Conservation (phyloP, 2,113 vertebrate species). For the Xenopus borealis region DNA sequence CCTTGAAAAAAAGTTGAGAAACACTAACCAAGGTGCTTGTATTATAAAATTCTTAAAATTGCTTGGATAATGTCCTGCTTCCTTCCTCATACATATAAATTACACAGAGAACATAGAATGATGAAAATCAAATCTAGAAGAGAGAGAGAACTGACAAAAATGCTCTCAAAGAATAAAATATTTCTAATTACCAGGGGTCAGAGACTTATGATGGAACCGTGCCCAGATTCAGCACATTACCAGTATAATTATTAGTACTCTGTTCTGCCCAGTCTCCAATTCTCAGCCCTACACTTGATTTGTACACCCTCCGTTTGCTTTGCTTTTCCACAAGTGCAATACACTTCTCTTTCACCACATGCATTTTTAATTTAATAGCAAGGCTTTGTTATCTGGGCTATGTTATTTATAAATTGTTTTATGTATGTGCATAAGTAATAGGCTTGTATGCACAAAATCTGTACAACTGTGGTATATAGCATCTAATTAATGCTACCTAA, state of each 20-base stretch:
- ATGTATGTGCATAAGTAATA: constrained; percentile 25
- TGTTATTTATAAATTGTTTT: constrained; percentile 34
- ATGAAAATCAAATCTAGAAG: too few species aligned
- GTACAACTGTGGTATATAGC: constrained; percentile 38
- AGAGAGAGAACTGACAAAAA: too few species aligned
- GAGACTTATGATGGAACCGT: too few species aligned
- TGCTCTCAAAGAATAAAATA: too few species aligned
- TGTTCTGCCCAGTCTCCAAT: background rate
- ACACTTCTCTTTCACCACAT: background rate
- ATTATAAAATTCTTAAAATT: too few species aligned
- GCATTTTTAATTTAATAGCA: constrained; percentile 3
- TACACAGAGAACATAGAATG: too few species aligned
- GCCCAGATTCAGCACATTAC: constrained; percentile 6
- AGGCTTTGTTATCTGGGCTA: constrained; percentile 6
- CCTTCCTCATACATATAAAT: too few species aligned
- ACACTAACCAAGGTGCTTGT: too few species aligned
- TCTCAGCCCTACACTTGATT: background rate
- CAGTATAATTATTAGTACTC: constrained; percentile 1
- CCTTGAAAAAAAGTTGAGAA: too few species aligned
- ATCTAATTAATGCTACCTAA: constrained; percentile 39
- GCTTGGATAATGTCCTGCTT: too few species aligned
- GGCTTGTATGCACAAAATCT: constrained; percentile 36
- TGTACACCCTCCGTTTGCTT: background rate
- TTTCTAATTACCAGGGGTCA: too few species aligned
- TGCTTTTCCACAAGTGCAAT: background rate